phyloP scores from a whole-genome alignment of 2,113 vertebrate genomes.

The Oreochromis tanganicae region DNA sequence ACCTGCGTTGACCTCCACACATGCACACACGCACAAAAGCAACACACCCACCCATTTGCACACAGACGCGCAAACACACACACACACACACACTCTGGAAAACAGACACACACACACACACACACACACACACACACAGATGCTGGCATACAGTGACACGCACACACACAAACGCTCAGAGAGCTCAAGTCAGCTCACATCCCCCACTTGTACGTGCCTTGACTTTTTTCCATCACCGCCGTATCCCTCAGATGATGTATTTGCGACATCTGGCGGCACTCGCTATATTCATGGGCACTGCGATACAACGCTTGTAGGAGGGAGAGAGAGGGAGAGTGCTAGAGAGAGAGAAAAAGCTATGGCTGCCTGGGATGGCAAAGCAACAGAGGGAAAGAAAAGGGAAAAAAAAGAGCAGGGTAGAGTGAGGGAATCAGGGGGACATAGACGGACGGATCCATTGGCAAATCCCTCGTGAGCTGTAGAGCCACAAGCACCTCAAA shows the following conservation, averaged over 20 bases:
- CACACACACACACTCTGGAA: not conserved
- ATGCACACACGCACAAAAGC: slow-evolving; percentile 69
- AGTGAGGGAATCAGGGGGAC: slow-evolving; percentile 22
- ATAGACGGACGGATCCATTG: slow-evolving; percentile 18
- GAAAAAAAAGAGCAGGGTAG: not conserved
- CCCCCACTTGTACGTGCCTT: slow-evolving; percentile 75
- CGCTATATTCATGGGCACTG: slow-evolving; percentile 72
- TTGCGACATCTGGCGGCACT: slow-evolving; percentile 99
- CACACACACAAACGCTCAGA: slow-evolving; percentile 40
- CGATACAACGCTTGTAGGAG: slow-evolving; percentile 33
- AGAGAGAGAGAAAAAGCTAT: not conserved
- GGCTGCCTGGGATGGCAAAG: slow-evolving; percentile 20
- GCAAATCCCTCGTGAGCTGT: slow-evolving; percentile 54
- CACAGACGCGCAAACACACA: not conserved
- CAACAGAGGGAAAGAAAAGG: slow-evolving; percentile 5
- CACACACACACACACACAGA: slow-evolving; percentile 13
- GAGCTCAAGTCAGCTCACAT: slow-evolving; percentile 67
- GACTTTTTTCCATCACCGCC: slow-evolving; percentile 80
- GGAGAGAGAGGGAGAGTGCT: not conserved
- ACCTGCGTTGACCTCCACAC: slow-evolving; percentile 92
- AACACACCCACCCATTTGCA: slow-evolving; percentile 23
- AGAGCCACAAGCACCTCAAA: slow-evolving; percentile 72
- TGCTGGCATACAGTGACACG: slow-evolving; percentile 53
- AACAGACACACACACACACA: slow-evolving; percentile 69
- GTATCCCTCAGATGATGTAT: slow-evolving; percentile 85